Evolutionary conservation across 1,140 invertebrate genomes (phyloP).

Genomic region (Procambarus clarkii): DNA sequence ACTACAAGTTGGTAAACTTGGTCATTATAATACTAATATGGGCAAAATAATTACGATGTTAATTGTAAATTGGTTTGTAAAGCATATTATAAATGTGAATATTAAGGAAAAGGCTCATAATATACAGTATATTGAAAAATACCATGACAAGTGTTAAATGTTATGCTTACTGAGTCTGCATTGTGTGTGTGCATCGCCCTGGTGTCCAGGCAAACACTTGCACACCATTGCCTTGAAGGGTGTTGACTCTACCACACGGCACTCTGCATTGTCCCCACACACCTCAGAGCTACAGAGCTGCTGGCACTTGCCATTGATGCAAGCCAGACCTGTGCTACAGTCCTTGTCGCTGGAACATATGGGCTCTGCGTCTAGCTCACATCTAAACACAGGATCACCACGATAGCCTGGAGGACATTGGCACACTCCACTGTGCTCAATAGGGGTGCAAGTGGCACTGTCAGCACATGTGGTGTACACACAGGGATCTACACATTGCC

Average conservation of each 20-base stretch:
- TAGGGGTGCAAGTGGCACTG: slow-evolving; percentile 73
- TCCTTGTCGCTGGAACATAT: slow-evolving; percentile 74
- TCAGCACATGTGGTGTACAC: slow-evolving; percentile 75
- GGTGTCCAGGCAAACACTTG: slow-evolving; percentile 86
- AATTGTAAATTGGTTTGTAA: background rate
- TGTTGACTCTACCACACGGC: slow-evolving; percentile 86
- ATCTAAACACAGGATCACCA: slow-evolving; percentile 81
- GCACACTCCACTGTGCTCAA: slow-evolving; percentile 73
- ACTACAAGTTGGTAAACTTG: too few species aligned
- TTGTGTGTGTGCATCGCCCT: slow-evolving; percentile 81
- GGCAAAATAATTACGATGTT: background rate
- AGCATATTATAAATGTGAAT: background rate
- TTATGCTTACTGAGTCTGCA: slow-evolving; percentile 83
- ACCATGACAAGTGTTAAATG: background rate
- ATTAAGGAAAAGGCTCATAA: background rate
- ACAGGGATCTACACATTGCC: slow-evolving; percentile 75
- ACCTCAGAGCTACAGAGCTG: slow-evolving; percentile 73
- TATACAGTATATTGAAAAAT: background rate
- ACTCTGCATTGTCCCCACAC: slow-evolving; percentile 74
- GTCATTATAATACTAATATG: background rate
- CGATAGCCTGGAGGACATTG: slow-evolving; percentile 74
- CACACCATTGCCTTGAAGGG: slow-evolving; percentile 92
- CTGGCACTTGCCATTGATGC: slow-evolving; percentile 73
- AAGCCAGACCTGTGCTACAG: slow-evolving; percentile 74
- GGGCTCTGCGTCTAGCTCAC: slow-evolving; percentile 78